Conservation (phyloP, 2,113 vertebrate genomes). For the Eulemur rufifrons region DNA sequence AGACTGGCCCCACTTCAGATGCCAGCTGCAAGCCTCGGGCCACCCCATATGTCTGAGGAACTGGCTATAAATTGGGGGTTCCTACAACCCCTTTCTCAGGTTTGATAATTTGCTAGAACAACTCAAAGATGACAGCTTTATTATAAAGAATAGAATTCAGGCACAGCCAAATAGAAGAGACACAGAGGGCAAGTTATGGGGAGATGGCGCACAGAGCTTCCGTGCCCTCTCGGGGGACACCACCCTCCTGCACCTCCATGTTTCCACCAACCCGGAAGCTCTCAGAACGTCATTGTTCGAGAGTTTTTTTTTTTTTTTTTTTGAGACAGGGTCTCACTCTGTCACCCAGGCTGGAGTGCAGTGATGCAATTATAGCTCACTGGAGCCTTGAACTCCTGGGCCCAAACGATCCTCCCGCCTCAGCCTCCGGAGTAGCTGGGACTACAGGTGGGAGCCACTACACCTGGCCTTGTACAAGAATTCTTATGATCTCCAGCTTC, state of each 20-base stretch:
- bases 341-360: not conserved
- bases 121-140: not conserved
- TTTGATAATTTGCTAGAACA: not conserved
- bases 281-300: not conserved
- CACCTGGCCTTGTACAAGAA: not conserved
- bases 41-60: not conserved
- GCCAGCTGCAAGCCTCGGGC: not conserved
- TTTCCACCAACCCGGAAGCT: not conserved
- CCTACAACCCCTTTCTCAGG: not conserved
- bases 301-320: not conserved
- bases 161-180: not conserved
- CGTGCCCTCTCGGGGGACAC: rapidly evolving
- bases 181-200: rapidly evolving
- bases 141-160: not conserved
- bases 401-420: too few species aligned
- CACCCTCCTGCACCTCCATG: not conserved
- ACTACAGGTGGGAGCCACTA: not conserved
- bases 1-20: not conserved
- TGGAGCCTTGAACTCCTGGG: not conserved
- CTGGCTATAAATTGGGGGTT: not conserved
- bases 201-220: rapidly evolving
- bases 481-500: not conserved
- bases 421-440: too few species aligned
- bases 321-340: not conserved
- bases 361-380: not conserved